Conservation (phyloP, 2,113 vertebrate genomes). For the Cyanoramphus novaezelandiae region DNA sequence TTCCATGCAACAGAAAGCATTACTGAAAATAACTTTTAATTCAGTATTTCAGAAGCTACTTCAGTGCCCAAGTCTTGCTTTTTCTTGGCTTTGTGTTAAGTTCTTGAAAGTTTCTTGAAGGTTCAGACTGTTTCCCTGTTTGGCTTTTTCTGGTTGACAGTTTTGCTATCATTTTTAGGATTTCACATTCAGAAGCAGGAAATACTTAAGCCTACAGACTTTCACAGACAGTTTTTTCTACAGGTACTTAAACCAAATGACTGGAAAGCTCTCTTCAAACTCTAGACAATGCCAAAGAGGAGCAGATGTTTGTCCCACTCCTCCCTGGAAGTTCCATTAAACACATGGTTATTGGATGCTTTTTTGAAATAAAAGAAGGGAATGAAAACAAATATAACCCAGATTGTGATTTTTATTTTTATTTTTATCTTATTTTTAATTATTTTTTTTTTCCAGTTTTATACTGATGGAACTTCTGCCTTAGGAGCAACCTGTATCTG, state of each 20-base stretch:
- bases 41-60: neutral
- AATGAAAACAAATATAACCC: slow-evolving; percentile 8
- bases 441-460: neutral
- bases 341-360: neutral
- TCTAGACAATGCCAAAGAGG: neutral
- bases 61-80: neutral
- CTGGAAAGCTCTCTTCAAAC: neutral
- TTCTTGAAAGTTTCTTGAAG: neutral
- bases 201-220: slow-evolving; percentile 1
- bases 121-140: neutral
- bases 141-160: neutral
- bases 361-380: neutral
- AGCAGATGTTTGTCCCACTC: slow-evolving; percentile 17
- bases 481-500: neutral
- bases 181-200: neutral
- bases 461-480: neutral
- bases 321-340: neutral
- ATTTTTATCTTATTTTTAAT: neutral
- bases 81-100: neutral
- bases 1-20: neutral
- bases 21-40: neutral
- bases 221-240: neutral
- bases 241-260: neutral
- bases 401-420: neutral
- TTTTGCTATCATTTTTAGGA: neutral